These are phyloP conservation scores for Equus przewalskii DNA, from an alignment of 2,113 vertebrate species.

Conservation along the genomic window DNA sequence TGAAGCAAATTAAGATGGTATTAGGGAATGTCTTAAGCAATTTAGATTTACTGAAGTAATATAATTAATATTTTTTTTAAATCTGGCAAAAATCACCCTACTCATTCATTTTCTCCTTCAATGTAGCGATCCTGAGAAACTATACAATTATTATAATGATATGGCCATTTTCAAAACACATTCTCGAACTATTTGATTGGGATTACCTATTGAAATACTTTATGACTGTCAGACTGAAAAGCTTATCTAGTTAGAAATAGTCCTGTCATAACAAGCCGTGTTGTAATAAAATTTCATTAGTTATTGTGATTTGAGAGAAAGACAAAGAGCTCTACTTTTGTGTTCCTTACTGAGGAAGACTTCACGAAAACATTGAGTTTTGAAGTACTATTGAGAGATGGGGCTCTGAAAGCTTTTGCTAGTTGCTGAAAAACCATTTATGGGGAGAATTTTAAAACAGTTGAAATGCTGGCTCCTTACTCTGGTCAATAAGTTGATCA, in stretches of 20 bases:
- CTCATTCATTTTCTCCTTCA: not conserved
- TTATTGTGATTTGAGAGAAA: not conserved
- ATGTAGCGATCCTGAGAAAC: not conserved
- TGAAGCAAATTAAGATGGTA: not conserved
- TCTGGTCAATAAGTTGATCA: constrained; percentile 31
- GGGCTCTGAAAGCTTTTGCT: not conserved
- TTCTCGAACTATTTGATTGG: not conserved
- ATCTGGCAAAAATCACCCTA: not conserved
- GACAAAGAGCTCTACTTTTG: not conserved
- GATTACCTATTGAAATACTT: not conserved
- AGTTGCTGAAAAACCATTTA: not conserved
- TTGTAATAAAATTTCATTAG: not conserved
- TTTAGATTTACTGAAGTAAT: not conserved
- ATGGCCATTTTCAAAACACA: not conserved
- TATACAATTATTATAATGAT: not conserved
- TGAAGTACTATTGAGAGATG: not conserved
- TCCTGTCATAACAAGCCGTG: not conserved
- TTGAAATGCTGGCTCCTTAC: not conserved
- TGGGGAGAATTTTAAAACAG: not conserved
- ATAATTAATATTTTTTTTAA: not conserved
- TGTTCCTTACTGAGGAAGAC: not conserved
- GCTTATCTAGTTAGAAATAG: not conserved
- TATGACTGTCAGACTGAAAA: not conserved
- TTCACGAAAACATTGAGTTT: not conserved
- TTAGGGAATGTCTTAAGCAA: not conserved